These are phyloP conservation scores for Drosophila hamatofila DNA, from an alignment of 2,888 invertebrate species.

Conservation along the genomic window DNA sequence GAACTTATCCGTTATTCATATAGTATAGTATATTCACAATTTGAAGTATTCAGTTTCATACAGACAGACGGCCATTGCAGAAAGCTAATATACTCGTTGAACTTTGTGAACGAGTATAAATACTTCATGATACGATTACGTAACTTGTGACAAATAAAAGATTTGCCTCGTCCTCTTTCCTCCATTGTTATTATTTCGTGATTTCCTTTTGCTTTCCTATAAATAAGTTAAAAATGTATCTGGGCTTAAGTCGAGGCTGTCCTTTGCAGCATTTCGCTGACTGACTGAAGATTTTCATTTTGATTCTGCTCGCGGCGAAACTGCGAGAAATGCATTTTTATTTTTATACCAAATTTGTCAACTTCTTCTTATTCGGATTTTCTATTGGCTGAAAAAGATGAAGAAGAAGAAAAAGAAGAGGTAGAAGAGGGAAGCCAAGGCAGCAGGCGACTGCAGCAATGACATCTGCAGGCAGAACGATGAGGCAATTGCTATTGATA, in stretches of 20 bases:
- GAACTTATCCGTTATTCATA: background rate
- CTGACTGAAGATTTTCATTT: slow-evolving; percentile 28
- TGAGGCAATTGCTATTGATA: slow-evolving; percentile 61
- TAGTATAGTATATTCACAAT: background rate
- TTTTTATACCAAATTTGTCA: slow-evolving; percentile 16
- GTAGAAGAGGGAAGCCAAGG: slow-evolving; percentile 11
- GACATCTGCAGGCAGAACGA: slow-evolving; percentile 48
- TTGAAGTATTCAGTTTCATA: background rate
- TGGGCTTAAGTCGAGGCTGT: slow-evolving; percentile 34
- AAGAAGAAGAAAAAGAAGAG: slow-evolving; percentile 13
- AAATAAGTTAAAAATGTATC: slow-evolving; percentile 43
- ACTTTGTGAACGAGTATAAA: background rate
- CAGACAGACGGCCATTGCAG: background rate
- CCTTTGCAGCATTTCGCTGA: slow-evolving; percentile 37
- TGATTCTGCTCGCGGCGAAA: slow-evolving; percentile 24
- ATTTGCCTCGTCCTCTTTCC: background rate
- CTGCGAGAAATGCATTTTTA: slow-evolving; percentile 54
- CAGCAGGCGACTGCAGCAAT: slow-evolving; percentile 6
- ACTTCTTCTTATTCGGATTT: slow-evolving; percentile 7
- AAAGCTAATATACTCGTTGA: background rate
- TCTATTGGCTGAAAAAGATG: slow-evolving; percentile 23
- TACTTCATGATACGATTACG: slow-evolving; percentile 18
- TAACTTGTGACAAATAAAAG: slow-evolving; percentile 29
- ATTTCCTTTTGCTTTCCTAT: slow-evolving; percentile 4
- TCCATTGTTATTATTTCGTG: background rate